A percentile compares a stretch with the other conserved stretches of the same genome.
Evolutionary conservation across 2,113 vertebrate genomes (phyloP).

Genomic region (Lycocorax pyrrhopterus): DNA sequence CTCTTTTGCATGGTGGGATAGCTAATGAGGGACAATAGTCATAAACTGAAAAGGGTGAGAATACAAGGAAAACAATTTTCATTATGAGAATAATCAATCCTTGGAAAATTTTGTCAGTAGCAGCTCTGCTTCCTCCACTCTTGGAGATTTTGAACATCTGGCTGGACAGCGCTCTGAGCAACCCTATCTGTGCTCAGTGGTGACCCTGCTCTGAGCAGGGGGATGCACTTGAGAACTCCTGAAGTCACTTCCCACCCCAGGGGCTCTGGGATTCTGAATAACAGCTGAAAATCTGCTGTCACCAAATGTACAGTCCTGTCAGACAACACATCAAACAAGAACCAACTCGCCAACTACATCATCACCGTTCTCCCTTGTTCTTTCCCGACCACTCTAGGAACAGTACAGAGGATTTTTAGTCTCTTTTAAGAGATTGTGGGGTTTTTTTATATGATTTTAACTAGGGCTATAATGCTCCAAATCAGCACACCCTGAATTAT

Average conservation of each 20-base stretch:
- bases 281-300: background rate
- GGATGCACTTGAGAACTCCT: background rate
- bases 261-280: background rate
- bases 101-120: background rate
- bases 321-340: background rate
- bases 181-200: background rate
- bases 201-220: background rate
- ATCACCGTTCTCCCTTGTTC: background rate
- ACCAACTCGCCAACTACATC: background rate
- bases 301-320: background rate
- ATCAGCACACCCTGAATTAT: constrained; percentile 52
- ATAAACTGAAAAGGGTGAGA: background rate
- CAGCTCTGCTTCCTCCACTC: background rate
- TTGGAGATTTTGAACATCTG: background rate
- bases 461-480: background rate
- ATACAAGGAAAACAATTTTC: background rate
- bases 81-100: background rate
- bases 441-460: background rate
- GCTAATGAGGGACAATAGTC: background rate
- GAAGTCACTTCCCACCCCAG: background rate
- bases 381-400: background rate
- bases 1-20: background rate
- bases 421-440: background rate
- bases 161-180: background rate
- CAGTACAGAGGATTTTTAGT: background rate